Conservation (phyloP, 2,797 vertebrate genomes). For the Pagetopsis macropterus region DNA sequence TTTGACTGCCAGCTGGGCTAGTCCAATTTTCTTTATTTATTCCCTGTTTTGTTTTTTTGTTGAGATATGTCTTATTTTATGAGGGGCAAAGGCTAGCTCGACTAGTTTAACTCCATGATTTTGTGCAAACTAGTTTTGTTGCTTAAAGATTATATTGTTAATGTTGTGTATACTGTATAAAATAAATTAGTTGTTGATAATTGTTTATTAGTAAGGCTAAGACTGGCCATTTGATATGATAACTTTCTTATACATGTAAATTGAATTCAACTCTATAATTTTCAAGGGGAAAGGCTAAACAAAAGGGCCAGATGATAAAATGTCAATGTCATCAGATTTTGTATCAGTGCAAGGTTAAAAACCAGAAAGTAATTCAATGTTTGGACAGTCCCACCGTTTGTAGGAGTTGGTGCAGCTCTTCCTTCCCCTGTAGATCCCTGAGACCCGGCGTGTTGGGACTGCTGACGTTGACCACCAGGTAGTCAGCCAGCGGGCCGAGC, state of each 20-base stretch:
- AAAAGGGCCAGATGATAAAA: background rate
- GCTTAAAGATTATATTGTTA: background rate
- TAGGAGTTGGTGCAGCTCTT: slow-evolving; percentile 87
- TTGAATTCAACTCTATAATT: background rate
- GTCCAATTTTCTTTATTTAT: background rate
- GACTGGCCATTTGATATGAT: background rate
- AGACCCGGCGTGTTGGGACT: slow-evolving; percentile 94
- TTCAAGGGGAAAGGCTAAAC: background rate
- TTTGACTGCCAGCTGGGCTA: background rate
- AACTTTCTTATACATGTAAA: background rate
- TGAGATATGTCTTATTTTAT: background rate
- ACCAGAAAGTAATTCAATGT: background rate
- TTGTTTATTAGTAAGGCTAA: background rate
- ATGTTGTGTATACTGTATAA: background rate
- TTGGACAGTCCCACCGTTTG: slow-evolving; percentile 78
- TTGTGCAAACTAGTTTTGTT: background rate
- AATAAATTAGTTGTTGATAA: background rate
- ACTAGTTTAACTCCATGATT: background rate
- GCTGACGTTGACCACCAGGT: slow-evolving; percentile 96
- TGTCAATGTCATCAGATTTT: background rate
- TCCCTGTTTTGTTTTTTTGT: background rate
- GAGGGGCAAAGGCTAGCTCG: background rate
- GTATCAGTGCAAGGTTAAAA: background rate
- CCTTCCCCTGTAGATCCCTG: slow-evolving; percentile 89
- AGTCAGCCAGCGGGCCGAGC: slow-evolving; percentile 93